Conservation (phyloP, 2,797 vertebrate genomes). For the Phataginus tricuspis region DNA sequence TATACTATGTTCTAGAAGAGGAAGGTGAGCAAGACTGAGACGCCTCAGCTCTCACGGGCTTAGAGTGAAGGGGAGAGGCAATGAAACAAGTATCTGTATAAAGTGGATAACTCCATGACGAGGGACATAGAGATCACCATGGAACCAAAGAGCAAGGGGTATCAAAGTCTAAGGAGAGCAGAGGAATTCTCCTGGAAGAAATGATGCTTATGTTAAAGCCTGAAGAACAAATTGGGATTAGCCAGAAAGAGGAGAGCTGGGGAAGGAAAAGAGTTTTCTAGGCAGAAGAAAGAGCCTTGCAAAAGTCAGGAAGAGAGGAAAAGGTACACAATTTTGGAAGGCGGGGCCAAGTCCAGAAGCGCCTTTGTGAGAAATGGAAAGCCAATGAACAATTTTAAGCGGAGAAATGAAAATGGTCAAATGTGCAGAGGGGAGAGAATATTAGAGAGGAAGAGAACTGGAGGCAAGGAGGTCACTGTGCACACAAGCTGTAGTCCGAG, state of each 20-base stretch:
- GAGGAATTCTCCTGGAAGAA: neutral
- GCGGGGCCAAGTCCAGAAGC: neutral
- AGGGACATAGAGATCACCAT: neutral
- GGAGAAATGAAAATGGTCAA: neutral
- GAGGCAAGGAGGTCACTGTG: neutral
- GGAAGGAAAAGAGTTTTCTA: neutral
- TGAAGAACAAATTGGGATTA: neutral
- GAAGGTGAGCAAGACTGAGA: neutral
- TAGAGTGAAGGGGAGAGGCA: neutral
- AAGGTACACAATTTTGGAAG: neutral
- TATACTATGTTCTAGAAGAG: neutral
- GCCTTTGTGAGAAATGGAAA: neutral
- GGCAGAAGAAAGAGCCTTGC: neutral
- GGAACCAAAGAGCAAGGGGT: neutral
- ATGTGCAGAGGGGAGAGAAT: neutral
- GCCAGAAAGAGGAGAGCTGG: neutral
- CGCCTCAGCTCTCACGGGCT: neutral
- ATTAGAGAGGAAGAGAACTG: neutral
- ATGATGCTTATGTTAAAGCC: neutral
- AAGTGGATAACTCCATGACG: neutral
- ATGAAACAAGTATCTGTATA: neutral
- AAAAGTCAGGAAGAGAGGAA: neutral
- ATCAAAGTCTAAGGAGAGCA: neutral
- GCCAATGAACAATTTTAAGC: neutral
- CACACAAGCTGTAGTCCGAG: rapidly evolving